Evolutionary conservation across 2,113 vertebrate species (phyloP), one percentile per base, ranked within the genome.

Genomic region (Neodon shergylaensis): DNA sequence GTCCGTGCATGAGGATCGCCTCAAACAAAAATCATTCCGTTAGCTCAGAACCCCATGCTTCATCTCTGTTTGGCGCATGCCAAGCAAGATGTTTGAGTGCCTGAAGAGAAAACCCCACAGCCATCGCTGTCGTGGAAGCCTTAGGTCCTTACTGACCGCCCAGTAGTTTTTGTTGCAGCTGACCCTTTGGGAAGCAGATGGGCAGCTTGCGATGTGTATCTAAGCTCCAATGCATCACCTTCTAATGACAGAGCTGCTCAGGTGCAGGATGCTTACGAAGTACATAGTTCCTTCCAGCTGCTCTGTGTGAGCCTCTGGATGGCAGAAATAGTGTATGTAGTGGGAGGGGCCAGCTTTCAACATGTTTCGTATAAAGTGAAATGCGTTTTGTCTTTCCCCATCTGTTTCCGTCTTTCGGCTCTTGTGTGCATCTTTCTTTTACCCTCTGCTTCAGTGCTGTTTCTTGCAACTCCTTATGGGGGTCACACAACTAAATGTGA

Each of bases 141-240:
- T n/a, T 76, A 16, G 36, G 54, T 76, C 21, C 39, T 7, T 70
- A 54, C 47, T 36, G 26, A 36, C 14, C 11, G 33, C 14, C 82
- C 3, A 5, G 5, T 47, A 28, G 36, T 42, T 92, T 42, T 47
- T 33, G 7, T 10, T 54, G 70, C 87, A 52, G 7, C 39, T 92
- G 26, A 10, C 72, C 72, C 11, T 63, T 72, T 28, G 21, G 39
- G 44, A 24, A 84, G 0, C 16, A 14, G 39, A 11, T 9, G 9
- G 8, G 85, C 36, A 65, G 44, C 58, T 65, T 76, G 24, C 33
- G 49, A 21, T 36, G 79, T 28, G 11, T 63, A 33, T 68, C 33
- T 44, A 10, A 74, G 17, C 5, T 14, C 58, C 12, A 0, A 0
- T 2, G 22, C n/a, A 14, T 47, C 26, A 3, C 3, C 0, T 1